These are phyloP conservation scores for Lottia scabra DNA, from an alignment of 2,888 invertebrate species.

Conservation along the genomic window DNA sequence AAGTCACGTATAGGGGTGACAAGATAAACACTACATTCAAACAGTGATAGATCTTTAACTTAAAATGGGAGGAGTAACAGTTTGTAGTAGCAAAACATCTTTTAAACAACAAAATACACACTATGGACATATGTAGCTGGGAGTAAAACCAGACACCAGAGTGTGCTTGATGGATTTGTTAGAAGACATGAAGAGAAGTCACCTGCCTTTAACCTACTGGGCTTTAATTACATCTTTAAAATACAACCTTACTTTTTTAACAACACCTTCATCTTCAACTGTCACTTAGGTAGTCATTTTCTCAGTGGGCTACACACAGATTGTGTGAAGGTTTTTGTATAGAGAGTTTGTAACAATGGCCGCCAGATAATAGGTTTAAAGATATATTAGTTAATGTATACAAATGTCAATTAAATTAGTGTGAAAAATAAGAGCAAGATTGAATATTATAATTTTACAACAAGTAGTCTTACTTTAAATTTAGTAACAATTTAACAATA, in stretches of 20 bases:
- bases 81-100: constrained; percentile 4
- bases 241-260: background rate
- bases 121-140: background rate
- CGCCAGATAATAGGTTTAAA: no score
- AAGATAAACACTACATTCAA: background rate
- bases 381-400: no score
- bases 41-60: background rate
- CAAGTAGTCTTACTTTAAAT: no score
- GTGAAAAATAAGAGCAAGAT: no score
- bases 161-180: background rate
- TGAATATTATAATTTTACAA: no score
- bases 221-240: background rate
- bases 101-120: background rate
- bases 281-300: background rate
- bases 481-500: no score
- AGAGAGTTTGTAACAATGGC: background rate
- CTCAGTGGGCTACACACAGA: background rate
- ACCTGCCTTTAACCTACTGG: background rate
- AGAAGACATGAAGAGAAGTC: background rate
- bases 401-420: no score
- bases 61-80: background rate
- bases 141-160: background rate
- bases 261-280: background rate
- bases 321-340: background rate
- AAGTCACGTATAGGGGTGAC: background rate